A percentile compares a stretch with the other conserved stretches of the same genome.
These are phyloP conservation scores for Seriola dumerili DNA, from an alignment of 2,113 vertebrate species.

Conservation along the genomic window DNA sequence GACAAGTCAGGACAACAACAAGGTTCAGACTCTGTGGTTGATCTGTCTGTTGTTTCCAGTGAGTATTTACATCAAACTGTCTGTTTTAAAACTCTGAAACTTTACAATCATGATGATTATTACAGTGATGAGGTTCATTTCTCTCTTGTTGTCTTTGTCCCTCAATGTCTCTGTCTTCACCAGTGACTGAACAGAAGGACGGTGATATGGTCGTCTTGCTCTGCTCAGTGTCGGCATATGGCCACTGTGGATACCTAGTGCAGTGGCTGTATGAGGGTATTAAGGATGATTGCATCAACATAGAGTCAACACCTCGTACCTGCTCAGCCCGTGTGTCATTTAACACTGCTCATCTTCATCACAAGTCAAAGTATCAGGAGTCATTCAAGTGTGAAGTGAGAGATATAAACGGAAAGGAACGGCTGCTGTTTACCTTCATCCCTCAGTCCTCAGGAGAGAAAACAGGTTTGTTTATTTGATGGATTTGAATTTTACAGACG, in stretches of 20 bases:
- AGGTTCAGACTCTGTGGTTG: fast-evolving
- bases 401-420: fast-evolving
- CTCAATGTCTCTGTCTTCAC: not conserved
- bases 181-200: constrained; percentile 13
- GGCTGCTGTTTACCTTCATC: not conserved
- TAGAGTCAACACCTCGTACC: fast-evolving
- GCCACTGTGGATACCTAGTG: fast-evolving
- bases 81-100: not conserved
- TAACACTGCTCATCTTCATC: not conserved
- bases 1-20: fast-evolving
- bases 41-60: constrained; percentile 28
- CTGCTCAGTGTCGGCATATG: not conserved
- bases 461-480: no score
- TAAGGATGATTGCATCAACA: no score
- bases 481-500: no score
- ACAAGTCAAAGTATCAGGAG: not conserved
- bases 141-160: not conserved
- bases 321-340: not conserved
- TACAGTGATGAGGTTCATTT: not conserved
- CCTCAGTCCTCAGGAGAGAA: not conserved
- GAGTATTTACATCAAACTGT: constrained; percentile 23
- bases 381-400: not conserved
- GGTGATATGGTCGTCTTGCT: fast-evolving
- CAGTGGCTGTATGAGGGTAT: constrained; percentile 8
- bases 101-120: not conserved